phyloP scores from a whole-genome alignment of 2,888 invertebrate genomes.

The Phragmatobia fuliginosa region DNA sequence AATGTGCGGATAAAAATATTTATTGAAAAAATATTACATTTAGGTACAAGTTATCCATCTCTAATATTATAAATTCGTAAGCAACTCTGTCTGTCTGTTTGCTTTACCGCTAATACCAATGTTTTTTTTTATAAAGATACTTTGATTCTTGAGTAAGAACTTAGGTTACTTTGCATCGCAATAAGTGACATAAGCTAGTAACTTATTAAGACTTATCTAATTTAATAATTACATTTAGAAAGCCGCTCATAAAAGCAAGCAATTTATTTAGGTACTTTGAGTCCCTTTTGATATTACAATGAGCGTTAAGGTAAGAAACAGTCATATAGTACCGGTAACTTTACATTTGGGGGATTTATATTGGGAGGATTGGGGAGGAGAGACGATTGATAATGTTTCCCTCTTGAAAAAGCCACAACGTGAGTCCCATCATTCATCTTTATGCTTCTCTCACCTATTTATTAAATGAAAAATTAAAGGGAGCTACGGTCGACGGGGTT shows the following conservation, averaged over 20 bases:
- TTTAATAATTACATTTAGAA: too few relatives aligned
- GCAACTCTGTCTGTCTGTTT: too few relatives aligned
- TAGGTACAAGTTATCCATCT: too few relatives aligned
- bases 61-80: too few relatives aligned
- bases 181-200: too few relatives aligned
- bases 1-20: not conserved
- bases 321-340: slow-evolving; percentile 35
- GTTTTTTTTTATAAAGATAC: too few relatives aligned
- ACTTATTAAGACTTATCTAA: too few relatives aligned
- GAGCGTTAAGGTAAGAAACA: slow-evolving; percentile 2
- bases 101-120: too few relatives aligned
- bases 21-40: not conserved
- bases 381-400: slow-evolving; percentile 42
- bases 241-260: too few relatives aligned
- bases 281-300: not conserved
- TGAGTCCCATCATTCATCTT: slow-evolving; percentile 54
- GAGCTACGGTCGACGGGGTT: slow-evolving; percentile 20
- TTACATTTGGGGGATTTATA: too few relatives aligned
- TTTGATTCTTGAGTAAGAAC: too few relatives aligned
- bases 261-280: not conserved
- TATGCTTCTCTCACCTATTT: slow-evolving; percentile 42
- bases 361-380: slow-evolving; percentile 39
- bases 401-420: slow-evolving; percentile 29
- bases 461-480: slow-evolving; percentile 37
- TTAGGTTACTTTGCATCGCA: too few relatives aligned